Evolutionary conservation across 2,888 invertebrate species (phyloP).

Genomic region (Caradrina kadenii): DNA sequence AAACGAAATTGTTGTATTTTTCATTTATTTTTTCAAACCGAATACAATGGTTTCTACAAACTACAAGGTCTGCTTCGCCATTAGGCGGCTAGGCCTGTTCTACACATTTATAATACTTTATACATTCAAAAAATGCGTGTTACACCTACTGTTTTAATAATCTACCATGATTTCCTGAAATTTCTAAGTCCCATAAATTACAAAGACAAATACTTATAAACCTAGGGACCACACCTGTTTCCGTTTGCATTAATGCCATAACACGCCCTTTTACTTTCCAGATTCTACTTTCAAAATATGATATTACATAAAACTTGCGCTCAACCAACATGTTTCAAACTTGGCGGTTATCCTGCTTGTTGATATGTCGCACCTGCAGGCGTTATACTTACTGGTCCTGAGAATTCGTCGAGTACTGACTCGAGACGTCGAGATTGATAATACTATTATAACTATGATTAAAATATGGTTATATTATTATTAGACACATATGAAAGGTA

Average conservation of each 20-base stretch:
- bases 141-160: too few relatives aligned
- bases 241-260: not conserved
- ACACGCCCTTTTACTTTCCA: conserved; percentile 3
- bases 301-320: not conserved
- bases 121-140: not conserved
- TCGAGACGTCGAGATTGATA: too few relatives aligned
- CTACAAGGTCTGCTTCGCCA: conserved; percentile 20
- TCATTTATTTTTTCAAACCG: conserved; percentile 24
- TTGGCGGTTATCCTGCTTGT: not conserved
- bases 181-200: conserved; percentile 12
- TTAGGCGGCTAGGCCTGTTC: conserved; percentile 16
- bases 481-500: conserved; percentile 26
- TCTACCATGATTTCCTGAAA: conserved; percentile 38
- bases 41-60: conserved; percentile 25
- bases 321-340: not conserved
- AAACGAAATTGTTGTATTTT: conserved; percentile 23
- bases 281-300: conserved; percentile 2
- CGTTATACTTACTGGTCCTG: not conserved
- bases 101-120: conserved; percentile 21
- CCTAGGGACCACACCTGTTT: not conserved
- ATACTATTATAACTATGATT: conserved; percentile 11
- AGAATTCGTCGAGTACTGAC: not conserved
- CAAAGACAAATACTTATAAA: conserved; percentile 4
- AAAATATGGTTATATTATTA: conserved; percentile 11
- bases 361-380: conserved; percentile 12